A percentile compares a stretch with the other conserved stretches of the same genome.
Evolutionary conservation across 2,113 vertebrate species (phyloP).

Genomic region (Caretta caretta): DNA sequence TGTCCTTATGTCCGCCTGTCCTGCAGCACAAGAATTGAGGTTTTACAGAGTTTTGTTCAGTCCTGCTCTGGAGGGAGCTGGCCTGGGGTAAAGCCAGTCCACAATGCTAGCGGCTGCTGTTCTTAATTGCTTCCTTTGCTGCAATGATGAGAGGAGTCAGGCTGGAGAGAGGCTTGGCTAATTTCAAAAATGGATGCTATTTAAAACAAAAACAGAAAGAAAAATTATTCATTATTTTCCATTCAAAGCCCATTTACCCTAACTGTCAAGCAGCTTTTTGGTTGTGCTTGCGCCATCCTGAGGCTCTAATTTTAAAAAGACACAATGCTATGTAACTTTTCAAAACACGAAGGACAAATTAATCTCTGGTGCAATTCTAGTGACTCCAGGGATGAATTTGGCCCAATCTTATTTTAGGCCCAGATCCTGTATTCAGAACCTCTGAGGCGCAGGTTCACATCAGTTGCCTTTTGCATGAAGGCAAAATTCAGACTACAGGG

Average conservation of each 20-base stretch:
- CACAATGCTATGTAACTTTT: background rate
- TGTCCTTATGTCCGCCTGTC: conserved; percentile 75
- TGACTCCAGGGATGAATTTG: background rate
- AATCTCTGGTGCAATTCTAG: background rate
- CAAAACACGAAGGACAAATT: background rate
- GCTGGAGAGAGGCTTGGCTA: conserved; percentile 99
- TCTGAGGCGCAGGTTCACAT: background rate
- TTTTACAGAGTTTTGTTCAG: conserved; percentile 75
- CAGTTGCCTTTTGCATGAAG: background rate
- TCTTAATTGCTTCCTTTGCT: conserved; percentile 99
- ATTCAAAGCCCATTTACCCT: conserved; percentile 12
- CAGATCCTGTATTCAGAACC: background rate
- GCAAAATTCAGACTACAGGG: background rate
- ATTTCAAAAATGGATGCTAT: conserved; percentile 98
- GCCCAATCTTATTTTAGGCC: background rate
- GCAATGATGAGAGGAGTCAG: conserved; percentile 99
- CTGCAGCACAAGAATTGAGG: conserved; percentile 74
- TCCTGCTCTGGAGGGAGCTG: conserved; percentile 74
- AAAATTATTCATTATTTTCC: conserved; percentile 8
- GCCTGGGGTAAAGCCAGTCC: conserved; percentile 64
- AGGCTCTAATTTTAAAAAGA: background rate
- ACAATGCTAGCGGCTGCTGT: conserved; percentile 93
- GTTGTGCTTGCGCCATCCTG: background rate
- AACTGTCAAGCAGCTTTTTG: background rate
- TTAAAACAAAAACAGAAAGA: conserved; percentile 52